Conservation (phyloP, 30 jellyfish, hydroid and myxozoan genomes). For the Aurelia sp. region DNA sequence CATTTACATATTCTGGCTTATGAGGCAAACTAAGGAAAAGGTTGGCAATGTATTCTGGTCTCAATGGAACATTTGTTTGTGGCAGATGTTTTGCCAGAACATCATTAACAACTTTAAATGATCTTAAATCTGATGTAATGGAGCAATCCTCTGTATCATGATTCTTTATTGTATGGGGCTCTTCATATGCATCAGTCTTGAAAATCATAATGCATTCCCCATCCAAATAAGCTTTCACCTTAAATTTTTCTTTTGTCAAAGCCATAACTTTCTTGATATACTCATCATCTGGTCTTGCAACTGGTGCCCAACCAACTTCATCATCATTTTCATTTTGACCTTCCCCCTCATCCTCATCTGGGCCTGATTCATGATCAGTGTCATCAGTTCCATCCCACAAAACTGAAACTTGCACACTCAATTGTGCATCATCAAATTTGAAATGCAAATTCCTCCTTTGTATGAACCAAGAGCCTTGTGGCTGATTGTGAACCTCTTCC, state of each 20-base stretch:
- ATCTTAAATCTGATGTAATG: conserved; percentile 25
- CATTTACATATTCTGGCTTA: conserved; percentile 29
- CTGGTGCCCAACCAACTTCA: conserved; percentile 44
- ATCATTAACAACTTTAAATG: conserved; percentile 14
- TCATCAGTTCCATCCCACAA: conserved; percentile 4
- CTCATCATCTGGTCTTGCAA: conserved; percentile 39
- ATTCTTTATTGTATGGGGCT: conserved; percentile 35
- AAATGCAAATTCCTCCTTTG: conserved; percentile 29
- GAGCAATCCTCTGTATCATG: conserved; percentile 47
- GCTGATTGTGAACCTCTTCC: conserved; percentile 47
- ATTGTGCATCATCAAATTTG: neutral
- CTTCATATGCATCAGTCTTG: conserved; percentile 41
- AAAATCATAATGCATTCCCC: conserved; percentile 47
- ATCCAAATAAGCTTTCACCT: conserved; percentile 47
- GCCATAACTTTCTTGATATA: conserved; percentile 25
- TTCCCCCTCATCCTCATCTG: conserved; percentile 17
- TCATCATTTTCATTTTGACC: conserved; percentile 18
- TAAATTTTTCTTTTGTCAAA: conserved; percentile 5
- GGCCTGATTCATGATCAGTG: conserved; percentile 23
- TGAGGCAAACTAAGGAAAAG: conserved; percentile 35
- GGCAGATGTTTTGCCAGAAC: conserved; percentile 29
- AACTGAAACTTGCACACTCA: conserved; percentile 31
- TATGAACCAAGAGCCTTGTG: conserved; percentile 31
- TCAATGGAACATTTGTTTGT: conserved; percentile 22
- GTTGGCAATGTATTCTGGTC: conserved; percentile 36